Base-by-base conservation (phyloP, 2,113 vertebrate genomes). In the Podilymbus podiceps region DNA sequence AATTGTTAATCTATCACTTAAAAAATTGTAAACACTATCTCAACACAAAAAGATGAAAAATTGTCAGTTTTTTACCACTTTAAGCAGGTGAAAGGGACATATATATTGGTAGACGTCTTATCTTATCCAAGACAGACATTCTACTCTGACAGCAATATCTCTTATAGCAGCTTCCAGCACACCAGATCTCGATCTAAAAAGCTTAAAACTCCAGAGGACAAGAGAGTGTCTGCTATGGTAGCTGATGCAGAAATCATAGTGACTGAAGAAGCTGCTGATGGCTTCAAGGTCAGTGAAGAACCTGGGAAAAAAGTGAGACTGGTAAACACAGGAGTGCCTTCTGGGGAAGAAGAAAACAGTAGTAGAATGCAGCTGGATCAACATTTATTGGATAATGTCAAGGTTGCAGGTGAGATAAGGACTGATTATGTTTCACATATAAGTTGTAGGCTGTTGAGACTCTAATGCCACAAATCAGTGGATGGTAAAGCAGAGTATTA, bases 101-200 rank as follows among this genome's bases (percentile, higher is more conserved):
- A 95, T 95, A 75, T 96, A 89, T 95, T 96, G 84, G 89, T 95
- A 81, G 89, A 33, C 58, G 7, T 93, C 97, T 98, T 97, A 97
- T 97, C 95, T 97, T 97, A 90, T 97, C 75, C 79, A 59, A 77
- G 93, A 89, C 91, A 97, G 89, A 81, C 92, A 35, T 98, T 97
- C 89, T 90, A 49, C 58, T 94, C 91, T 98, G 95, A 98, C 97
- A 94, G 91, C 82, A 84, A 3, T 97, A 97, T 98, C 89, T 98
- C 72, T 97, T 95, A 4, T 97, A 97, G 95, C 96, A 99, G 98
- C 97, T 97, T 97, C 82, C 98, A 97, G 85, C 98, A 98, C 42
- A 97, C 95, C 76, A 98, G 98, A 92, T 98, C 99, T 97, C 98
- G 97, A 96, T 99, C 99, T 97, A 99, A 99, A 98, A 99, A 98